Evolutionary conservation across 2,113 vertebrate genomes (phyloP), one percentile per base, ranked within the genome.

Genomic region (Tenrec ecaudatus): DNA sequence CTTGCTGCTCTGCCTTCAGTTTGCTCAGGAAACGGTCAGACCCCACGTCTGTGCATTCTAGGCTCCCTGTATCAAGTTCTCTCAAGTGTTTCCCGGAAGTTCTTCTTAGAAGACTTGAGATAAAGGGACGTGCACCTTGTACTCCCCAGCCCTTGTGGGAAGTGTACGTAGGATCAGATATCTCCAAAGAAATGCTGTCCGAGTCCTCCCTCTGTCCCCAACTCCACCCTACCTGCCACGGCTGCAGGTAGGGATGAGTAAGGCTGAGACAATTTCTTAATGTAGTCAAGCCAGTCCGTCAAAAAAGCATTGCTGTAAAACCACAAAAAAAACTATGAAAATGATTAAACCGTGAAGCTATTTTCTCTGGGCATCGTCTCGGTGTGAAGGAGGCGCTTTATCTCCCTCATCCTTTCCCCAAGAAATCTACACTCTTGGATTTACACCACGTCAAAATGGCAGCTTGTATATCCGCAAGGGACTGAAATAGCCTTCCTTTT

Each of bases 11-110:
- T 31, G 38, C 40, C 47, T 75, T 75, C 93, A 88, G 38, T 80
- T 93, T 71, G 80, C 88, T 87, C 60, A 29, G 33, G 27, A 36
- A 80, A 85, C 36, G n/a, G 43, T 82, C 82, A 78, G 47, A 92
- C 64, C 33, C 40, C 77, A 43, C 43, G 27, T 68, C 15, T 19
- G 43, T 80, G 8, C 22, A 76, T 89, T 77, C 17, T 57, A 80
- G 68, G 22, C 2, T 9, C 53, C 27, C 64, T 36, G 27, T 64
- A 64, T 81, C 84, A 81, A 71, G 73, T 91, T 87, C 69, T 73
- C 83, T 53, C 58, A 80, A 47, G 27, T 71, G 17, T 14, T 2
- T 71, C 15, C 20, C 78, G 66, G 27, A 82, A 78, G 77, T 60
- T 93, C 27, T 23, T 91, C 82, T 82, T 43, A 57, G 2, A 8